Base-by-base conservation (phyloP, 2,888 invertebrate genomes). In the Hirtodrosophila histrioides region DNA sequence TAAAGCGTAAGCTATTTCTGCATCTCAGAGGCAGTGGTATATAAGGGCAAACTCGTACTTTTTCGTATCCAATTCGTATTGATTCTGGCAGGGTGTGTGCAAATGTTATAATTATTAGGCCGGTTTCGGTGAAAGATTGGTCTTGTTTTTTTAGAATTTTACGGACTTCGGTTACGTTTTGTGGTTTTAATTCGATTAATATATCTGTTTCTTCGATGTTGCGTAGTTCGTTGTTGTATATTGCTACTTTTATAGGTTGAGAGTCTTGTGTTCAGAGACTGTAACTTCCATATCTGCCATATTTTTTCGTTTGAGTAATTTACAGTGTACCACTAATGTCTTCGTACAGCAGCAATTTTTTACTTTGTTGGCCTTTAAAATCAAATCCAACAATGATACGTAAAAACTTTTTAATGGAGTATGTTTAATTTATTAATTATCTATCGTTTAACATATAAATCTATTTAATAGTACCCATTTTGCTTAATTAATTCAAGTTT, bases 111-210 rank as follows among this genome's bases (percentile, higher is more conserved):
- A 41, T 51, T n/a, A 51, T 51, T 3, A 62, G 39, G 8, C 62
- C 44, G 27, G 51, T 46, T 51, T 63, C 56, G 9, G 46, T 35
- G 7, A 23, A 6, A 11, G n/a, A 27, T 54, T 48, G 27, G 1
- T 48, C 33, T 40, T 44, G 24, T 11, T 40, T 53, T 49, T 56
- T 53, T 50, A 35, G 35, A 10, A 61, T 54, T 44, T 54, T 45
- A 2, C 12, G 37, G 2, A 60, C 37, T 61, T 41, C 41, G 35
- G 45, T 29, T 27, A 60, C 41, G 8, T 33, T 55, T 49, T 55
- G 39, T 2, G 17, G 17, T 17, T 17, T 17, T 17, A 17, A 17
- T 17, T 63, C 31, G 45, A 17, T n/a, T 17, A 63, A 23, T 27
- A 56, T 63, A 29, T 12, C 31, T 23, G 36, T 37, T 33, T 44